phyloP scores from a whole-genome alignment of 2,888 invertebrate species.

The Drosophila cracens region DNA sequence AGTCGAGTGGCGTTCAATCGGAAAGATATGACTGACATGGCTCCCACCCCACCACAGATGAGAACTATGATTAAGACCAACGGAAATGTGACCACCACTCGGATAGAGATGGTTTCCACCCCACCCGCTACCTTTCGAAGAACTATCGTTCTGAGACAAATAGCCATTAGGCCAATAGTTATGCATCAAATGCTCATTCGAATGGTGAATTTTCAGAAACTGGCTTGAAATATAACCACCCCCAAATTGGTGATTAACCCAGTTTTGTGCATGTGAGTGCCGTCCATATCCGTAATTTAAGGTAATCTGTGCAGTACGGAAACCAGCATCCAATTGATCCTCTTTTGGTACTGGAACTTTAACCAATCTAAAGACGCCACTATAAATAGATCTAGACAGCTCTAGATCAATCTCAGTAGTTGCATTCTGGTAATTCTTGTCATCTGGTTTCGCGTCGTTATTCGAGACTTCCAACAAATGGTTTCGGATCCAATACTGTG shows the following conservation, averaged over 20 bases:
- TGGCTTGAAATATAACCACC: not conserved
- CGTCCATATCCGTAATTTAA: not conserved
- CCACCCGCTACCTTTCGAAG: not conserved
- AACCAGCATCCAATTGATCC: not conserved
- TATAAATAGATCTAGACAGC: not conserved
- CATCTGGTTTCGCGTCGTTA: not conserved
- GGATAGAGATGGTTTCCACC: too few relatives aligned
- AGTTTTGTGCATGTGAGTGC: not conserved
- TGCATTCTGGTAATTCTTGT: not conserved
- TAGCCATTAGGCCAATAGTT: not conserved
- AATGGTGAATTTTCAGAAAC: not conserved
- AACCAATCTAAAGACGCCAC: not conserved
- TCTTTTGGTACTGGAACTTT: not conserved
- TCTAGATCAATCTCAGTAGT: not conserved
- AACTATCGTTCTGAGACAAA: too few relatives aligned
- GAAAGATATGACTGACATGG: accelerated
- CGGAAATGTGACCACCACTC: too few relatives aligned
- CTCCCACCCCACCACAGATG: too few relatives aligned
- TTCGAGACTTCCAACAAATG: not conserved
- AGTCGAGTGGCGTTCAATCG: not conserved
- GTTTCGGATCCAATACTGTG: not conserved
- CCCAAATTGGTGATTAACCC: not conserved
- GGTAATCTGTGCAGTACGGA: not conserved
- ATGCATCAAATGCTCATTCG: not conserved
- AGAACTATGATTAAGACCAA: too few relatives aligned